Evolutionary conservation across 2,113 vertebrate genomes (phyloP).

Genomic region (Heliornis fulica): DNA sequence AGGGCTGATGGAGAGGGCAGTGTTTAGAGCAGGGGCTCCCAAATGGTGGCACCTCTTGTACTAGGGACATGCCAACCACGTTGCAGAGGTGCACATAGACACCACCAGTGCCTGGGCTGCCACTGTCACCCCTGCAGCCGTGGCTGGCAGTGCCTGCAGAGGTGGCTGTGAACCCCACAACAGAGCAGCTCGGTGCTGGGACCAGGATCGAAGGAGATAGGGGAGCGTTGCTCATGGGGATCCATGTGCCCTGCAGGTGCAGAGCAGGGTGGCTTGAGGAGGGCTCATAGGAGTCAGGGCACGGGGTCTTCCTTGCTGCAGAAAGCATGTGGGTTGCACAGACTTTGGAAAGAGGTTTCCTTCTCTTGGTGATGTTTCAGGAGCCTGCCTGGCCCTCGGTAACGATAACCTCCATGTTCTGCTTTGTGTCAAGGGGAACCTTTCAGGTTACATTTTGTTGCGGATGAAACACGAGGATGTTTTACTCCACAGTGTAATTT

Average conservation of each 20-base stretch:
- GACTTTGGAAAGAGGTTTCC: not conserved
- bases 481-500: slow-evolving; percentile 36
- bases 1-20: not conserved
- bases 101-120: not conserved
- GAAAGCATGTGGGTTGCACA: not conserved
- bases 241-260: not conserved
- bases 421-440: not conserved
- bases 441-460: slow-evolving; percentile 24
- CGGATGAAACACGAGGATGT: slow-evolving; percentile 5
- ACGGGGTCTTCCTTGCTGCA: not conserved
- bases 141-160: not conserved
- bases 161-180: not conserved
- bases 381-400: not conserved
- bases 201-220: rapidly evolving
- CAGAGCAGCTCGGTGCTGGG: not conserved
- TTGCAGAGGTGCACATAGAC: not conserved
- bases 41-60: not conserved
- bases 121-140: rapidly evolving
- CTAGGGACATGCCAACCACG: not conserved
- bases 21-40: not conserved
- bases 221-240: not conserved
- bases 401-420: not conserved
- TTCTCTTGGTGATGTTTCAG: not conserved
- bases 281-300: not conserved
- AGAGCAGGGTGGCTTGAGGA: not conserved